Evolutionary conservation across 2,797 vertebrate genomes (phyloP).

Genomic region (Crax fasciolata): DNA sequence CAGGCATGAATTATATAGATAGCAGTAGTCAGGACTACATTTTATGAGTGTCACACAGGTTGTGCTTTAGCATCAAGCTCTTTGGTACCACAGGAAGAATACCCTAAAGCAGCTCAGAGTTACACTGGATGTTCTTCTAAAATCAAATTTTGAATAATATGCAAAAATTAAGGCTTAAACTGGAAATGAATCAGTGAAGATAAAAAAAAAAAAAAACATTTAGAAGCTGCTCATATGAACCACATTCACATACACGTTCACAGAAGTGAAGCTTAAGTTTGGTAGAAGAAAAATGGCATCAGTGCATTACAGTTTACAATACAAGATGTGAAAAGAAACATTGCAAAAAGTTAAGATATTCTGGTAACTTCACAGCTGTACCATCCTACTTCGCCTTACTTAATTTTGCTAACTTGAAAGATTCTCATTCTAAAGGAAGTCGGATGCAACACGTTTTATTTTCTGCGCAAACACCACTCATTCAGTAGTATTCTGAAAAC

Average conservation of each 20-base stretch:
- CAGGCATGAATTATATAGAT: not conserved
- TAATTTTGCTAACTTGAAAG: not conserved
- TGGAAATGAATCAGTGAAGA: not conserved
- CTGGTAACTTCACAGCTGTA: not conserved
- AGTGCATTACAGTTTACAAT: not conserved
- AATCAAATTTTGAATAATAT: not conserved
- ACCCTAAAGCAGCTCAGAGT: not conserved
- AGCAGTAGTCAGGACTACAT: not conserved
- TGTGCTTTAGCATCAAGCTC: not conserved
- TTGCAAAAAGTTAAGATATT: not conserved
- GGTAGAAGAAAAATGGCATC: not conserved
- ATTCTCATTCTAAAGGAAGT: not conserved
- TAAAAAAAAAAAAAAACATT: not conserved
- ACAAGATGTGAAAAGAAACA: not conserved
- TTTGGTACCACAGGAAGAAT: not conserved
- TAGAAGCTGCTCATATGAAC: not conserved
- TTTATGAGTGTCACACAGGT: fast-evolving
- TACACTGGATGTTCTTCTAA: not conserved
- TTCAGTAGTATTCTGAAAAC: not conserved
- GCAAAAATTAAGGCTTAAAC: not conserved
- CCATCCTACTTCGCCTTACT: not conserved
- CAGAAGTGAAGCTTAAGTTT: not conserved
- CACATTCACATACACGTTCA: not conserved
- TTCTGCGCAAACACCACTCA: not conserved
- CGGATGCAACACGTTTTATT: not conserved